Base-by-base conservation (phyloP, 2,797 vertebrate species). In the Neosilurus hyrtlii region DNA sequence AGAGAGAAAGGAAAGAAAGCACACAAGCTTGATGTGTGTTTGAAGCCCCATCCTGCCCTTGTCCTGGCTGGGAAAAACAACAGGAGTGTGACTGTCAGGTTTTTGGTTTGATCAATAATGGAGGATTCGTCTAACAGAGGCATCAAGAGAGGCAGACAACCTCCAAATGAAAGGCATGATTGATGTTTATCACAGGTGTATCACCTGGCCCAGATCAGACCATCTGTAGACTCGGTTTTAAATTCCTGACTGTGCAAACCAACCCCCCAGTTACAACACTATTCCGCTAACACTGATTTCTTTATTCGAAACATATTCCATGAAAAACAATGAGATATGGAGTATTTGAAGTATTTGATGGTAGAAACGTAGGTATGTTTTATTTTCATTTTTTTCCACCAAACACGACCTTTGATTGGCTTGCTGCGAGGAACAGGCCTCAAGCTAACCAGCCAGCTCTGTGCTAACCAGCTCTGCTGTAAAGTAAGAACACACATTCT, bases 91-190 rank as follows among this genome's bases (percentile, higher is more conserved):
- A 79, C 81, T 68, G 83, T 57, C 74, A 81, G 81, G 78, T 37
- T 56, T 68, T 70, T 77, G 82, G 83, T 89, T 89, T 90, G 87
- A 89, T 88, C 84, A 89, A 88, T 88, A 86, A 90, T 89, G 84
- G 83, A 78, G 9, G 16, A 62, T 76, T 43, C 0, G 37, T n/a
- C n/a, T 63, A 63, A 63, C n/a, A 4, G 2, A 20, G 16, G 37
- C 12, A 5, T 43, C 67, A 11, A 3, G 16, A 20, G 35, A 68
- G 37, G 4, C 8, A 16, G 20, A 9, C 35, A 10, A 20, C 35
- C 2, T 37, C 10, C 61, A 11, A 24, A 62, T 62, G 61, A 26
- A 26, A 30, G 62, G 2, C 10, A 11, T 65, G n/a, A 76, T 15
- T 76, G 54, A 75, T 73, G 70, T 37, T 37, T 12, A 15, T 37